Base-by-base conservation (phyloP, 2,797 vertebrate species). In the Sciaenops ocellatus region DNA sequence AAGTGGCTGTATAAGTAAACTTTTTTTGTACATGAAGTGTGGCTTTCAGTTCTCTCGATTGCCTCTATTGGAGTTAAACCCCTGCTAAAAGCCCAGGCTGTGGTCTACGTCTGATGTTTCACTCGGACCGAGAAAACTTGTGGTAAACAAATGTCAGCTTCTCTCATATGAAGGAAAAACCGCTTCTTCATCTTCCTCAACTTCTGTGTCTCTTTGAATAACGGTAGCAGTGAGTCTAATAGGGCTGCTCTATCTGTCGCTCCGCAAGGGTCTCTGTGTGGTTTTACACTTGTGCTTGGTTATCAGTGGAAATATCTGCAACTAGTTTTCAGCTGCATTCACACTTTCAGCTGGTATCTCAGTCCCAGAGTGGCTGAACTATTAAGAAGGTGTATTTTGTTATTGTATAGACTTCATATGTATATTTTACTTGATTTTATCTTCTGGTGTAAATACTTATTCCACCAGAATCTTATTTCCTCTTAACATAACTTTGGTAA, bases 221-320 rank as follows among this genome's bases (percentile, higher is more conserved):
- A 84, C 73, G 20, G 83, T 20, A 83, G 30, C 13, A 28, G 52
- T 7, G 16, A 42, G 44, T 69, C 34, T 66, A 46, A 17, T n/a
- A 10, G 15, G 18, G 38, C 51, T 78, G 55, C 57, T 65, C 34
- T 54, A 3, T 56, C 15, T 16, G 17, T 74, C 6, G 30, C 10
- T 57, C 16, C 26, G 48, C 28, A 57, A 20, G 34, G 30, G 50
- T 57, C 26, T 30, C 63, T 82, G 48, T 86, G 86, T 80, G 88
- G 85, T 89, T 92, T 83, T 13, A 63, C n/a, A 51, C 38, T 50
- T 1, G 2, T 24, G 46, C 69, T 74, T 54, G 3, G 11, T 52
- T 81, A 89, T 85, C 85, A 54, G 72, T 69, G 76, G 75, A 87
- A 87, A 87, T 68, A 84, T 87, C 79, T 72, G 42, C 46, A 22